Percentiles rank a stretch among this genome's conserved stretches.
These are phyloP conservation scores for Nasonia giraulti DNA, from an alignment of 1,140 invertebrate species.

Conservation along the genomic window DNA sequence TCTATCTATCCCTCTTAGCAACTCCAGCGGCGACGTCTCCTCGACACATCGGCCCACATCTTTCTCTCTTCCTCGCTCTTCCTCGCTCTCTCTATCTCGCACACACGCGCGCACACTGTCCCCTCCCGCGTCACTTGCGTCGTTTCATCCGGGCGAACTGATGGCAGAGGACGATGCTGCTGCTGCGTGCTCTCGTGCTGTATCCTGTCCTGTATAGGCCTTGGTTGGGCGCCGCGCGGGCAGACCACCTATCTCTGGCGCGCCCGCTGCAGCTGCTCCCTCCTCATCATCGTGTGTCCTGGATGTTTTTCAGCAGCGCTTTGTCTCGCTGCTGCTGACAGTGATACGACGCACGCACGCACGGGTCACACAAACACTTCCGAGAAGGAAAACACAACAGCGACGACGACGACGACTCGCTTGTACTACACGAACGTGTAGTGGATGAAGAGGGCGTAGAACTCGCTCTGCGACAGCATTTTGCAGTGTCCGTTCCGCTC, in stretches of 20 bases:
- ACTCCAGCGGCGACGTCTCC: slow-evolving; percentile 38
- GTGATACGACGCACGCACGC: neutral
- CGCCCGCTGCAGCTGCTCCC: slow-evolving; percentile 47
- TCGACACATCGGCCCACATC: slow-evolving; percentile 6
- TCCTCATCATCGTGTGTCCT: slow-evolving; percentile 49
- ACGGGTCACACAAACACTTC: neutral
- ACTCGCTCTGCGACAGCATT: slow-evolving; percentile 70
- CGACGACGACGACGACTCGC: slow-evolving; percentile 34
- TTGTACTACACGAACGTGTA: slow-evolving; percentile 68
- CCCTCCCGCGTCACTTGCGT: slow-evolving; percentile 6
- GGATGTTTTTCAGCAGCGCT: no score
- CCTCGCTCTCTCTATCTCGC: no score
- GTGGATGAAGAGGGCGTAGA: slow-evolving; percentile 70
- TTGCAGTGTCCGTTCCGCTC: slow-evolving; percentile 46
- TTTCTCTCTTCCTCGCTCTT: no score
- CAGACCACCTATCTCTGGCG: slow-evolving; percentile 18
- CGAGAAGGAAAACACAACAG: neutral
- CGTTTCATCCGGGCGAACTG: slow-evolving; percentile 37
- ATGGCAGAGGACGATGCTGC: no score
- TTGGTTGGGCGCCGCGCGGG: neutral
- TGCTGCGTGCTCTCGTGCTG: neutral
- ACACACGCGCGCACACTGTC: no score
- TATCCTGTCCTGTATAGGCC: slow-evolving; percentile 65
- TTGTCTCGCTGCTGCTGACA: no score
- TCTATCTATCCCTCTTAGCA: slow-evolving; percentile 17